These are phyloP conservation scores for Vidua chalybeata DNA, from an alignment of 2,113 vertebrate species.

Conservation along the genomic window DNA sequence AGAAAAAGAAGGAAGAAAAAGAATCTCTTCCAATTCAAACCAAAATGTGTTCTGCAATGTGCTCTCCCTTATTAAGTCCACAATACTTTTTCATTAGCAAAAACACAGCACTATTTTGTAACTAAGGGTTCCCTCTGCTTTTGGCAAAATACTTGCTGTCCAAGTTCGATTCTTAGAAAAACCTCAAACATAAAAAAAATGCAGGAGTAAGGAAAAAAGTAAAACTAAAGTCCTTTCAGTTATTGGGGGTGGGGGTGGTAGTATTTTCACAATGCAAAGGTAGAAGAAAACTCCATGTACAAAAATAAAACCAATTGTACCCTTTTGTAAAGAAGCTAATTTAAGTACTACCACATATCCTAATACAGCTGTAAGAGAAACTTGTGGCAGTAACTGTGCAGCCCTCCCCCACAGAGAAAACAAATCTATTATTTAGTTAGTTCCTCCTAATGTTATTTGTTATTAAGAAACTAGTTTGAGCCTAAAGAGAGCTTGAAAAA, in stretches of 20 bases:
- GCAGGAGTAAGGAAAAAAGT: constrained; percentile 27
- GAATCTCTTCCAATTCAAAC: background rate
- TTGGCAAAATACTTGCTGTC: constrained; percentile 23
- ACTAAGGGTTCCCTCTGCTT: constrained; percentile 53
- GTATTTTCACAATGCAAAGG: background rate
- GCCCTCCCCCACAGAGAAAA: background rate
- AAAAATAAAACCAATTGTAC: background rate
- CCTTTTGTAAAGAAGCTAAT: background rate
- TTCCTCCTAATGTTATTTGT: background rate
- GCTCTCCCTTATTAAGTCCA: constrained; percentile 10
- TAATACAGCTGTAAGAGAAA: constrained; percentile 2
- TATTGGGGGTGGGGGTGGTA: background rate
- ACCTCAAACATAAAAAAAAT: constrained; percentile 32
- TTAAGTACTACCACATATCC: background rate
- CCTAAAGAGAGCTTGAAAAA: constrained; percentile 26
- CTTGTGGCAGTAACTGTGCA: background rate
- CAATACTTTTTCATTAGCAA: background rate
- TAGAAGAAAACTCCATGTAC: background rate
- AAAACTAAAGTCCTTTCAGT: constrained; percentile 2
- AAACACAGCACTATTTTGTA: constrained; percentile 46
- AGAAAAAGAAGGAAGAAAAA: background rate
- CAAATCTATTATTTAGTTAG: background rate
- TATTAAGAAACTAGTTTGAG: background rate
- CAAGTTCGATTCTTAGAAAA: constrained; percentile 63
- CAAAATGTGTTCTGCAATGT: constrained; percentile 9